Evolutionary conservation across 1,140 invertebrate species (phyloP), one percentile per base, ranked within the genome.

Genomic region (Megathymus violae): DNA sequence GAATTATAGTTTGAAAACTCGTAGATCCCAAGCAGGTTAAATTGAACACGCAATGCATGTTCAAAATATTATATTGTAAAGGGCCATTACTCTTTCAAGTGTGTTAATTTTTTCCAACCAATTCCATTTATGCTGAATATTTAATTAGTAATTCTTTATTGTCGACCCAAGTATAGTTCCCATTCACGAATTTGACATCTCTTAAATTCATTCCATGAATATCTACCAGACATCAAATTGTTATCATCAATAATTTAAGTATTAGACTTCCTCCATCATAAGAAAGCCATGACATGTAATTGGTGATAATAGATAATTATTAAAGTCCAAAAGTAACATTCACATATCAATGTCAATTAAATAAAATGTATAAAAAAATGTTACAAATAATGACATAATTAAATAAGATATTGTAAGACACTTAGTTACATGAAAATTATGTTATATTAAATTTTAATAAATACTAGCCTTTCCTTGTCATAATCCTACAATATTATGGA

Each of bases 41-140:
- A 44, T 17, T 17, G 22, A 17, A 44, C 52, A 56, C 52, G 52
- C 52, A 44, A 44, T 56, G 52, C 52, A 40, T 44, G 38, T 9
- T 16, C 2, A 31, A 27, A 19, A 4, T 34, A 13, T 16, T 16
- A 25, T 47, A 14, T 47, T 14, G 25, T 13, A 47, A 47, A 9
- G 44, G 19, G 15, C 7, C 44, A 47, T 25, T 47, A 47, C 44
- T 25, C 43, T 50, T 19, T 13, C n/a, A n/a, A n/a, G n/a, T n/a
- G n/a, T n/a, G n/a, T n/a, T n/a, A n/a, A n/a, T n/a, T n/a, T n/a
- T n/a, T n/a, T n/a, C n/a, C n/a, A n/a, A n/a, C n/a, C n/a, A n/a
- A n/a, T n/a, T n/a, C n/a, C n/a, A n/a, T n/a, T n/a, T n/a, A n/a
- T n/a, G n/a, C n/a, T n/a, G n/a, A n/a, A n/a, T n/a, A n/a, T n/a